Conservation (phyloP, 2,888 invertebrate genomes). For the Latrodectus elegans region DNA sequence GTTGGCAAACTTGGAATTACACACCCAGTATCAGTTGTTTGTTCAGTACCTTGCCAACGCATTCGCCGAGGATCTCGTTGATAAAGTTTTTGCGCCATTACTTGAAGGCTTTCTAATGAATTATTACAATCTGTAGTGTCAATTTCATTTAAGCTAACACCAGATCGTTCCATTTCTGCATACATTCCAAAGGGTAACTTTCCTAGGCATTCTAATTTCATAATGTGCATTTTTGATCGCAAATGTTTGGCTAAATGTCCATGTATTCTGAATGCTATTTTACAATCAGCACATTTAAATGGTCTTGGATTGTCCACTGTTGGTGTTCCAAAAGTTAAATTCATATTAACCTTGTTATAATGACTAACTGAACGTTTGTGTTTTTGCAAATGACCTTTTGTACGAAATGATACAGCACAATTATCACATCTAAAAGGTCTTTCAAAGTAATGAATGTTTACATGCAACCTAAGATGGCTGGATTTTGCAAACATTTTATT, state of each 20-base stretch:
- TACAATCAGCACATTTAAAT: conserved; percentile 96
- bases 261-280: conserved; percentile 93
- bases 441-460: conserved; percentile 96
- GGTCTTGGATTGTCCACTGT: conserved; percentile 91
- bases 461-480: conserved; percentile 90
- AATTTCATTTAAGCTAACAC: conserved; percentile 92
- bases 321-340: conserved; percentile 87
- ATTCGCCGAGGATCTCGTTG: conserved; percentile 72
- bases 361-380: conserved; percentile 94
- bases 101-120: conserved; percentile 90
- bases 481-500: conserved; percentile 93
- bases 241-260: conserved; percentile 98
- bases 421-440: conserved; percentile 92
- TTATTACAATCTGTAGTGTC: conserved; percentile 97
- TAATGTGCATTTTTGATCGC: conserved; percentile 95
- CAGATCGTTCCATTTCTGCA: conserved; percentile 93
- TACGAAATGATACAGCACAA: conserved; percentile 91
- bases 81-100: conserved; percentile 73
- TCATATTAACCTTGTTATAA: conserved; percentile 90
- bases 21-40: conserved; percentile 42
- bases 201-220: conserved; percentile 87
- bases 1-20: conserved; percentile 23
- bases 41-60: conserved; percentile 70
- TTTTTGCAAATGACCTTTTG: conserved; percentile 93
- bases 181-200: conserved; percentile 95